Base-by-base conservation (phyloP, 2,888 invertebrate genomes). In the Pseudoips prasinana region DNA sequence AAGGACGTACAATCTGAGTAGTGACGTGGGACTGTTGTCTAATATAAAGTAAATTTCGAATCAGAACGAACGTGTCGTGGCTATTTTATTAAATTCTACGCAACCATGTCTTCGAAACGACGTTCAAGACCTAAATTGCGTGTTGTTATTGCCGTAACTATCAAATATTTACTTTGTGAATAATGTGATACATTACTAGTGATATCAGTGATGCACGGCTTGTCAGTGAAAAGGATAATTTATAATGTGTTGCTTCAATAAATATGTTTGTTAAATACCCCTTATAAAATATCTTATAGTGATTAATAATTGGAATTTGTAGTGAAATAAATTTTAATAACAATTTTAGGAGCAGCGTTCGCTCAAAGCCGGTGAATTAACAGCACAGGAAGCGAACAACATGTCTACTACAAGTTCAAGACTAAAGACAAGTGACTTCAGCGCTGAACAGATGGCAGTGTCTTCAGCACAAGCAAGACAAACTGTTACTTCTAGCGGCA, bases 341-440 rank as follows among this genome's bases (percentile, higher is more conserved):
- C 18, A 26, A 24, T 86, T 85, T 56, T 89, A 96, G 96, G 95
- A 96, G 84, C 95, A 95, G 60, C 92, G 95, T 64, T 94, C 94
- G 31, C 79, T 97, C 52, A 95, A 94, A 79, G 92, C 95, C 33
- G 95, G 95, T 34, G 96, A 96, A 73, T 89, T 96, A 32, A 92
- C 94, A 32, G 95, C 96, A 61, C 95, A 96, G 74, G 95, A 96
- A 74, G 94, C 93, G 56, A 95, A 95, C 73, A 95, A 95, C 74
- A 92, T 96, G 85, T 94, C 95, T 35, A 94, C 95, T 25, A 92
- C 95, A 23, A 94, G 94, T 70, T 94, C 96, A 87, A 94, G 95
- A 78, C 90, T 97, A 34, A 95, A 95, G 53, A 95, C 96, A 29
- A 96, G 95, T 64, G 93, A 93, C 22, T 96, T 95, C 80, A 95